phyloP scores from a whole-genome alignment of 2,113 vertebrate genomes.

The Oreochromis niloticus region DNA sequence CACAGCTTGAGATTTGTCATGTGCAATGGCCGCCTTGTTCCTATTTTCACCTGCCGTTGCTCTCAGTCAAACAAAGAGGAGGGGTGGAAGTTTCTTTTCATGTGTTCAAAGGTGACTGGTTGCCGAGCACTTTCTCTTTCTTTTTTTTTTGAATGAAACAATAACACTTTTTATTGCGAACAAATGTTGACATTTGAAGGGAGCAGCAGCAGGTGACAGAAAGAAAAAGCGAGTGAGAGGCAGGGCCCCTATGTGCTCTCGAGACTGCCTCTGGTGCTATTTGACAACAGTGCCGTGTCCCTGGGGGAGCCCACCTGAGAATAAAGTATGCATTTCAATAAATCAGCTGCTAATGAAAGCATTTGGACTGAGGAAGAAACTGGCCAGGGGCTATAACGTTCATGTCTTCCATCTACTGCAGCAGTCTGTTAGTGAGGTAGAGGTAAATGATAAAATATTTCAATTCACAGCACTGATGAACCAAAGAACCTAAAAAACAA shows the following conservation, averaged over 20 bases:
- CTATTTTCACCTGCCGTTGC: slow-evolving; percentile 60
- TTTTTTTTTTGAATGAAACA: slow-evolving; percentile 75
- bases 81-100: slow-evolving; percentile 70
- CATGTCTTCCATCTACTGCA: slow-evolving; percentile 19
- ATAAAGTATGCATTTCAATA: slow-evolving; percentile 79
- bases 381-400: slow-evolving; percentile 28
- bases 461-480: background rate
- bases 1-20: slow-evolving; percentile 56
- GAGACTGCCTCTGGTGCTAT: slow-evolving; percentile 72
- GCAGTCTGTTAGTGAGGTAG: background rate
- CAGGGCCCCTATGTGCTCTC: slow-evolving; percentile 41
- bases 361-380: slow-evolving; percentile 36
- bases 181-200: slow-evolving; percentile 88
- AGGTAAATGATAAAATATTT: slow-evolving; percentile 7
- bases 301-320: slow-evolving; percentile 81
- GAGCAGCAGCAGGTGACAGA: slow-evolving; percentile 53
- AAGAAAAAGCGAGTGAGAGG: background rate
- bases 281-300: slow-evolving; percentile 71
- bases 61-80: slow-evolving; percentile 55
- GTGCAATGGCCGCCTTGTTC: slow-evolving; percentile 46
- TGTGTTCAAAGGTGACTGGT: slow-evolving; percentile 77
- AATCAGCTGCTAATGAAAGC: slow-evolving; percentile 73
- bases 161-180: slow-evolving; percentile 84
- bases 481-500: background rate
- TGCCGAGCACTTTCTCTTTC: slow-evolving; percentile 60